A percentile compares a stretch with the other conserved stretches of the same genome.
These are phyloP conservation scores for Glaucopsyche alexis DNA, from an alignment of 2,888 invertebrate species.

Conservation along the genomic window DNA sequence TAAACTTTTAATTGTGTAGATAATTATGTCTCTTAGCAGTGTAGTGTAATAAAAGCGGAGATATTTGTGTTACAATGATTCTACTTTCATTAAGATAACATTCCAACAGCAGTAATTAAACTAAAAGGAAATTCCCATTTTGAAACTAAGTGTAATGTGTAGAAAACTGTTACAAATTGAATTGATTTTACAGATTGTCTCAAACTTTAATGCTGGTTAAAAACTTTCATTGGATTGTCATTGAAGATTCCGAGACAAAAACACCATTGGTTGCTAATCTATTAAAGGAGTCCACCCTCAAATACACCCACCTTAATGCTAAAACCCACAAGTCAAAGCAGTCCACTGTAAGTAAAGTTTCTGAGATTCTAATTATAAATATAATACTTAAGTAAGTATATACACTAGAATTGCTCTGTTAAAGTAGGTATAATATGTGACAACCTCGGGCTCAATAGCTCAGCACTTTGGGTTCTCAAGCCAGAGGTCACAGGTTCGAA, in stretches of 20 bases:
- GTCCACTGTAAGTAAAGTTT: constrained; percentile 61
- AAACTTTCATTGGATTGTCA: constrained; percentile 95
- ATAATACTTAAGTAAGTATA: no score
- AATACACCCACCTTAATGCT: constrained; percentile 82
- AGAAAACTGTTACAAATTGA: neutral
- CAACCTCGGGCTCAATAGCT: no score
- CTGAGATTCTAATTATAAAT: no score
- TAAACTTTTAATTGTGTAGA: neutral
- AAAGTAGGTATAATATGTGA: no score
- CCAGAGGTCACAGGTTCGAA: no score
- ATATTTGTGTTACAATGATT: neutral
- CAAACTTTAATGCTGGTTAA: constrained; percentile 92
- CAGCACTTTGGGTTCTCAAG: no score
- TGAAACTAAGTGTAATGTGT: neutral
- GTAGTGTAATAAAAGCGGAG: neutral
- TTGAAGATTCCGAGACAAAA: constrained; percentile 90
- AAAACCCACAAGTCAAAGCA: constrained; percentile 72
- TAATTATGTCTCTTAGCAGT: neutral
- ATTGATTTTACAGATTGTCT: constrained; percentile 82
- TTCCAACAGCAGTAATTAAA: neutral
- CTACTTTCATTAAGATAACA: constrained; percentile 10
- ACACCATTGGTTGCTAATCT: constrained; percentile 86
- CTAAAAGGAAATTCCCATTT: neutral
- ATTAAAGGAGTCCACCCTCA: constrained; percentile 83
- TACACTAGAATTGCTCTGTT: no score